Conservation (phyloP, 2,113 vertebrate genomes). For the Zosterops hypoxanthus region DNA sequence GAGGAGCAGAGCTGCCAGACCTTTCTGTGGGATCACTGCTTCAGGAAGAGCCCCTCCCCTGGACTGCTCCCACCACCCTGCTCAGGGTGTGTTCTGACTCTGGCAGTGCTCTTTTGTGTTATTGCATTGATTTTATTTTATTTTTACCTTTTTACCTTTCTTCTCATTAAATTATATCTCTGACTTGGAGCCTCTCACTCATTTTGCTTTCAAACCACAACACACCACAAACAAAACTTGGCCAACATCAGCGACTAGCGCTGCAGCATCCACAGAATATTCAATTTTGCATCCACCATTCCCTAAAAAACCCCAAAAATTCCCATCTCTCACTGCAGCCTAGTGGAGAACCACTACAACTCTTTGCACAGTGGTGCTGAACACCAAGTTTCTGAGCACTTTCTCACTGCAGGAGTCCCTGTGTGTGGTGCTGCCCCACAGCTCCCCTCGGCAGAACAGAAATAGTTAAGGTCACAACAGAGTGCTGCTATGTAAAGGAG, state of each 20-base stretch:
- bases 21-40: no score
- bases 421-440: neutral
- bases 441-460: constrained; percentile 26
- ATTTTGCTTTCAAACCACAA: no score
- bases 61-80: no score
- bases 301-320: neutral
- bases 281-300: neutral
- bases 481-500: constrained; percentile 90
- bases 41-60: no score
- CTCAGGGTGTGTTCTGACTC: no score
- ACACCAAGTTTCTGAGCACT: neutral
- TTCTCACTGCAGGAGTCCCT: neutral
- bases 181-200: no score
- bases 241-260: neutral
- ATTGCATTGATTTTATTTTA: no score
- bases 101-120: no score
- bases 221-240: neutral
- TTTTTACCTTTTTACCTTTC: no score
- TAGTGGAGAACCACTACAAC: neutral
- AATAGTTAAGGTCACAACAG: constrained; percentile 78
- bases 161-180: no score
- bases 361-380: neutral
- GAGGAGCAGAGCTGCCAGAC: no score
- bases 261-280: neutral
- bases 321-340: rapidly evolving